Conservation (phyloP, 1,140 invertebrate genomes). For the Apis laboriosa region DNA sequence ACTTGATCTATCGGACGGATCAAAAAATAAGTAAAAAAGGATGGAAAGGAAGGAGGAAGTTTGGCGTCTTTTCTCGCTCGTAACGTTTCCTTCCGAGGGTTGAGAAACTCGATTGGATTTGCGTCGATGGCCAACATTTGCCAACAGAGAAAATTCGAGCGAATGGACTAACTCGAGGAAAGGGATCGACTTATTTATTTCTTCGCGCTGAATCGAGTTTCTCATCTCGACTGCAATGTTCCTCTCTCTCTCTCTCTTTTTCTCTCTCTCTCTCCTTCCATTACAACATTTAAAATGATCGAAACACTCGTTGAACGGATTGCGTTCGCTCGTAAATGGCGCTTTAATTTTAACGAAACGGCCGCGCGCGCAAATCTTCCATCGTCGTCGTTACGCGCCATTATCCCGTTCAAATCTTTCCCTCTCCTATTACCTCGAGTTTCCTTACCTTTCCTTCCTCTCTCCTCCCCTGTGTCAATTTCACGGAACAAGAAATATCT, state of each 20-base stretch:
- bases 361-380: not conserved
- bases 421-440: not conserved
- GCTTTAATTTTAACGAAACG: slow-evolving; percentile 24
- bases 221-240: not conserved
- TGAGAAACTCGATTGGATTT: not conserved
- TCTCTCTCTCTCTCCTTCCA: not conserved
- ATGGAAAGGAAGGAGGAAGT: not conserved
- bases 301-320: slow-evolving; percentile 1
- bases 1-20: too few species aligned
- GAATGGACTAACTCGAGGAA: not conserved
- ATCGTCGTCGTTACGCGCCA: slow-evolving; percentile 15
- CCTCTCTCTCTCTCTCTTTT: not conserved
- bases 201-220: not conserved
- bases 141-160: not conserved
- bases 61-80: not conserved
- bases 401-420: slow-evolving; percentile 14
- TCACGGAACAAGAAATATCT: not conserved
- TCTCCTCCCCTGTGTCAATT: not conserved
- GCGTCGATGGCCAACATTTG: not conserved
- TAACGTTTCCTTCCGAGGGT: too few species aligned
- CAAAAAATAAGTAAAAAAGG: not conserved
- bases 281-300: not conserved
- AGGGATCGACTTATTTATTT: not conserved
- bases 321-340: slow-evolving; percentile 10
- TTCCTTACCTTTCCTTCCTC: not conserved